These are phyloP conservation scores for Turdus rufiventris DNA, from an alignment of 2,113 vertebrate genomes.

Conservation along the genomic window DNA sequence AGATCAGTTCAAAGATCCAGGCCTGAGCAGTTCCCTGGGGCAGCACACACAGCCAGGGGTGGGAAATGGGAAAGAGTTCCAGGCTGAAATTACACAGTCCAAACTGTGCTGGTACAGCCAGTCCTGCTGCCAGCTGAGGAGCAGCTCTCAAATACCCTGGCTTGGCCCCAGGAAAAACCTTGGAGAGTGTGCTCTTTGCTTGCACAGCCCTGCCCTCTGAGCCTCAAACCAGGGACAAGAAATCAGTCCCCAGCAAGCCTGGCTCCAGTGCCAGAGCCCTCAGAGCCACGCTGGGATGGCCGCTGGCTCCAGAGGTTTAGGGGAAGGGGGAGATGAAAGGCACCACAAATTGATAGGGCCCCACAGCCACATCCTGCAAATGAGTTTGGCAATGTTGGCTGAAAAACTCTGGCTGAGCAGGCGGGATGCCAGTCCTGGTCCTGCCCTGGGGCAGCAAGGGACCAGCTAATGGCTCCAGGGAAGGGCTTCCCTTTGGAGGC, in stretches of 20 bases:
- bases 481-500: background rate
- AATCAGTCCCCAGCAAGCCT: background rate
- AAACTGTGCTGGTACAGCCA: slow-evolving; percentile 36
- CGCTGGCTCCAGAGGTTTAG: background rate
- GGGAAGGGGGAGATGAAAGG: background rate
- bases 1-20: background rate
- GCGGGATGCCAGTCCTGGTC: background rate
- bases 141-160: slow-evolving; percentile 12
- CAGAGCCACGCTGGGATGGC: background rate
- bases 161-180: slow-evolving; percentile 25
- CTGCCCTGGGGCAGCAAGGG: background rate
- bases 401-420: background rate
- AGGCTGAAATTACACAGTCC: slow-evolving; percentile 44
- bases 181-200: background rate
- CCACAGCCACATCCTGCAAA: background rate
- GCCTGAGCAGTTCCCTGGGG: background rate
- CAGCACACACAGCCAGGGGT: background rate
- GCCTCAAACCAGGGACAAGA: background rate
- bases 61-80: background rate
- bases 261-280: background rate
- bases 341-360: background rate
- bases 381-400: background rate
- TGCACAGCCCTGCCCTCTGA: rapidly evolving
- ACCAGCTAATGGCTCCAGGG: background rate
- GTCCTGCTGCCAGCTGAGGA: background rate